Percentiles rank a stretch among this genome's conserved stretches.
Evolutionary conservation across 53 echinoderm and acorn worm genomes (phyloP).

Genomic region (Astropecten irregularis): DNA sequence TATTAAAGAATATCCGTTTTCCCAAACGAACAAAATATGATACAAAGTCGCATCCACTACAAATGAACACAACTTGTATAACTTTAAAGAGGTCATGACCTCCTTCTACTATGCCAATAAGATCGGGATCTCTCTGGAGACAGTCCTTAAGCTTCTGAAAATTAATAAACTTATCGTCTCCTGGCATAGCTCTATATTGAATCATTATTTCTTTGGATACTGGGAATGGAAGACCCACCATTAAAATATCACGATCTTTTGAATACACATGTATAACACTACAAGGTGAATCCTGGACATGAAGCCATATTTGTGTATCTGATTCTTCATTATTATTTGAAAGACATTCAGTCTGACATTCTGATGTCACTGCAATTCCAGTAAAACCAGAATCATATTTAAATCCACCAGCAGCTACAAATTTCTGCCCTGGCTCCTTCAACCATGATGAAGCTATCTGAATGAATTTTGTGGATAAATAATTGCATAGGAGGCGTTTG

Average conservation of each 20-base stretch:
- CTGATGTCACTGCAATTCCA: background rate
- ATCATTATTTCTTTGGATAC: conserved; percentile 31
- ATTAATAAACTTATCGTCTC: conserved; percentile 27
- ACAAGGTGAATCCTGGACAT: conserved; percentile 57
- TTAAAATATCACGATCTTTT: conserved; percentile 66
- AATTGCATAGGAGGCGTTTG: conserved; percentile 37
- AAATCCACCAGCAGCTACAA: conserved; percentile 50
- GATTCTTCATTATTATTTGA: conserved; percentile 67
- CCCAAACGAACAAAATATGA: conserved; percentile 65
- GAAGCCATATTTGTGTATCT: conserved; percentile 65
- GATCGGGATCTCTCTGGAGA: conserved; percentile 34
- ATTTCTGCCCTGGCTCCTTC: background rate
- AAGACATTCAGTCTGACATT: background rate
- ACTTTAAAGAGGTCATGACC: conserved; percentile 26
- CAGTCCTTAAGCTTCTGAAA: conserved; percentile 30
- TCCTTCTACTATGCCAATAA: background rate
- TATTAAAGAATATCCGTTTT: too few relatives aligned
- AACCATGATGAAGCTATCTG: background rate
- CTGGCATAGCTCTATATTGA: conserved; percentile 55
- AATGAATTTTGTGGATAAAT: conserved; percentile 14
- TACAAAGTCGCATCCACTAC: too few relatives aligned
- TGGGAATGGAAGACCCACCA: conserved; percentile 62
- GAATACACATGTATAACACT: conserved; percentile 53
- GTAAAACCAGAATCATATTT: background rate
- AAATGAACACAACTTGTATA: conserved; percentile 61